Evolutionary conservation across 1,140 invertebrate species (phyloP).

Genomic region (Neuroterus valhalla): DNA sequence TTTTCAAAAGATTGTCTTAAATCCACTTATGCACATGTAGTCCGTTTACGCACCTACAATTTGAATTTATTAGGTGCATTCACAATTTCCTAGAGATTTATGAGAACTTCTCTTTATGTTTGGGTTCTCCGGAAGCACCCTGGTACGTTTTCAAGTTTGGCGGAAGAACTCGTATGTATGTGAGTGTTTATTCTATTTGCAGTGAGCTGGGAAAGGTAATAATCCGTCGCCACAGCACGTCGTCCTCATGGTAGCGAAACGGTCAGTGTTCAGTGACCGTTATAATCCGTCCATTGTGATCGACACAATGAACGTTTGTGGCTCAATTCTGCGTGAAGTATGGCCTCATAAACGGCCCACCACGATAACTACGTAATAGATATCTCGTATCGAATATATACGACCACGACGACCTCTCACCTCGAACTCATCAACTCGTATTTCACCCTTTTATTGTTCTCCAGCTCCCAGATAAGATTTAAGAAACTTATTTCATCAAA

Average conservation of each 20-base stretch:
- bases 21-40: too few relatives aligned
- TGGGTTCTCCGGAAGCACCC: conserved; percentile 9
- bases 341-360: conserved; percentile 46
- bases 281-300: conserved; percentile 54
- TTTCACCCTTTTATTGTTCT: conserved; percentile 7
- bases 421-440: neutral
- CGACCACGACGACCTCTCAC: neutral
- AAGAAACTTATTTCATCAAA: neutral
- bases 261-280: conserved; percentile 53
- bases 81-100: conserved; percentile 5
- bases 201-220: conserved; percentile 20
- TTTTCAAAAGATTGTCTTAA: too few relatives aligned
- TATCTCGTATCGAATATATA: conserved; percentile 42
- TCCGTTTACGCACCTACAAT: too few relatives aligned
- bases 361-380: conserved; percentile 36
- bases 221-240: conserved; percentile 22
- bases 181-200: conserved; percentile 19
- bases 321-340: conserved; percentile 50
- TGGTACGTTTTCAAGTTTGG: neutral
- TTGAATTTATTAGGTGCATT: neutral
- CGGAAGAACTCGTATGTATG: conserved; percentile 23
- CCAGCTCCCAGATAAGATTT: neutral
- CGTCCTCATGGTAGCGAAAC: conserved; percentile 37
- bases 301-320: conserved; percentile 50
- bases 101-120: neutral